A percentile compares a stretch with the other conserved stretches of the same genome.
Conservation (phyloP, 2,113 vertebrate species). For the Caloenas nicobarica region DNA sequence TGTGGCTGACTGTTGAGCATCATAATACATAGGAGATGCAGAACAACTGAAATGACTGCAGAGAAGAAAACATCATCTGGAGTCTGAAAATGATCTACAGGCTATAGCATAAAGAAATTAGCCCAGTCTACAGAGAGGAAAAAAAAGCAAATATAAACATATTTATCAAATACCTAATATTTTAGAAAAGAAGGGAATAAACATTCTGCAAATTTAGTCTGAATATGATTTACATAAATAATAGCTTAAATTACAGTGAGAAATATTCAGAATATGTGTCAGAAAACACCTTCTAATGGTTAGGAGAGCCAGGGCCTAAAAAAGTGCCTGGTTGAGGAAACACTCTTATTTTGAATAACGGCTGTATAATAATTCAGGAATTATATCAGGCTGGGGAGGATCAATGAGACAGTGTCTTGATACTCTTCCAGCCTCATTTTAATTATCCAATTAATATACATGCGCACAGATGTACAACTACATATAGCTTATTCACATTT, state of each 20-base stretch:
- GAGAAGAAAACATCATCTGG: not conserved
- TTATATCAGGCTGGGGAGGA: not conserved
- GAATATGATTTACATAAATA: not conserved
- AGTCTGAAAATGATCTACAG: not conserved
- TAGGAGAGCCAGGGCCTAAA: not conserved
- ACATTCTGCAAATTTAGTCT: not conserved
- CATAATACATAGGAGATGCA: not conserved
- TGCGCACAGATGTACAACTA: not conserved
- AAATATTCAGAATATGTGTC: not conserved
- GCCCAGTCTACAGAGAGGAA: not conserved
- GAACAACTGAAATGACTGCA: not conserved
- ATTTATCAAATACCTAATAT: not conserved
- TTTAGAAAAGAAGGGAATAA: not conserved
- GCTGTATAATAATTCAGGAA: not conserved
- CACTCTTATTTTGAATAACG: not conserved
- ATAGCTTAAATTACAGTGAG: not conserved
- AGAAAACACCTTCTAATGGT: not conserved
- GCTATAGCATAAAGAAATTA: not conserved
- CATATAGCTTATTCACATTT: not conserved
- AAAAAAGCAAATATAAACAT: not conserved
- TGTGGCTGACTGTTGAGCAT: not conserved
- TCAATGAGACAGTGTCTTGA: not conserved
- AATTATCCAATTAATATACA: not conserved
- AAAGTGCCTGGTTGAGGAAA: not conserved
- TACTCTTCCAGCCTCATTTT: not conserved